Conservation (phyloP, 37 sponge, comb jelly and placozoan species). For the Cladorhizidae sp. region DNA sequence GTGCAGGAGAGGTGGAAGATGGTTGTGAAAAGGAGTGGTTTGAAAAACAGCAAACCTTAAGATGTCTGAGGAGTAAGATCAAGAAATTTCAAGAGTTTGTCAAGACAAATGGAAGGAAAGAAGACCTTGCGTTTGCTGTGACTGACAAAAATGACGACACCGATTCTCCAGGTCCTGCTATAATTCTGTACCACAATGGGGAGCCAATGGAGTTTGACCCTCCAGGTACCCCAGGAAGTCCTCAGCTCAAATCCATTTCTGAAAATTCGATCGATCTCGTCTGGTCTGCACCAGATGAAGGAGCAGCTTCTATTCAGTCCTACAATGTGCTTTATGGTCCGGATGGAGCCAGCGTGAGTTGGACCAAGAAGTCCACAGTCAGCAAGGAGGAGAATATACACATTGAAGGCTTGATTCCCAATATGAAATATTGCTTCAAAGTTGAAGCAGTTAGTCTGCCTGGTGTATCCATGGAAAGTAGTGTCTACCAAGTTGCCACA, state of each 20-base stretch:
- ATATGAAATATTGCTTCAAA: not conserved
- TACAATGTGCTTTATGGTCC: not conserved
- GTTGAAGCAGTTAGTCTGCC: not conserved
- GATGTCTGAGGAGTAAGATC: not conserved
- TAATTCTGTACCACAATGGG: slow-evolving; percentile 7
- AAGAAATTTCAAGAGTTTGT: slow-evolving; percentile 11
- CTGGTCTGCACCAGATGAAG: no score
- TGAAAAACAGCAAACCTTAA: not conserved
- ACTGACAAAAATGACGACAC: slow-evolving; percentile 7
- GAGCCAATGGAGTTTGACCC: slow-evolving; percentile 9
- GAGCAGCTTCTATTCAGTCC: not conserved
- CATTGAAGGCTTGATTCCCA: not conserved
- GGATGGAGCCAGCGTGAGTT: not conserved
- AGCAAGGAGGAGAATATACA: not conserved
- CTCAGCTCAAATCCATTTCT: not conserved
- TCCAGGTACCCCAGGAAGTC: slow-evolving; percentile 7
- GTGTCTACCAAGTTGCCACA: not conserved
- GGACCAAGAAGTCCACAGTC: not conserved
- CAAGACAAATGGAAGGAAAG: not conserved
- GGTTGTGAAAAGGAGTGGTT: not conserved
- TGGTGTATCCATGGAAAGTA: not conserved
- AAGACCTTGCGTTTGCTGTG: not conserved
- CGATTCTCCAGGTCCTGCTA: slow-evolving; percentile 3
- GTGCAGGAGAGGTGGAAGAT: not conserved
- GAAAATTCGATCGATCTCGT: no score